These are phyloP conservation scores for Cheirogaleus major DNA, from an alignment of 2,797 vertebrate genomes.

Conservation along the genomic window DNA sequence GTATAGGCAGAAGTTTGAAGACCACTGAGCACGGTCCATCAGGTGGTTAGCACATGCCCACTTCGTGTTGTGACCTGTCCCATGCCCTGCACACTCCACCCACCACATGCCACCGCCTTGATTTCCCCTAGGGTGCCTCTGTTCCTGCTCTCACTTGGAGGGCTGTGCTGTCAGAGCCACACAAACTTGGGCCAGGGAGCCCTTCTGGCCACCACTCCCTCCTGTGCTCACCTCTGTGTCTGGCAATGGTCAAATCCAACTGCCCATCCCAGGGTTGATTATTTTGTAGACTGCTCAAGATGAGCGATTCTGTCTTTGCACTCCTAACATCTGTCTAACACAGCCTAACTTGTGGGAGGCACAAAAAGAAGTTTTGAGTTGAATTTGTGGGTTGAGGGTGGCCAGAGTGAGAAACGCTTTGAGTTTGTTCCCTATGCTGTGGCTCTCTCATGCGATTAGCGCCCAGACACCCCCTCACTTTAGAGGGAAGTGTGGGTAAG, in stretches of 20 bases:
- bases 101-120: rapidly evolving
- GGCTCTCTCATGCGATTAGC: background rate
- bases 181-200: background rate
- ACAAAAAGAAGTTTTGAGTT: background rate
- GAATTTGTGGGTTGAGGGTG: background rate
- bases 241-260: background rate
- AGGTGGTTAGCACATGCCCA: background rate
- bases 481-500: background rate
- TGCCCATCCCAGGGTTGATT: background rate
- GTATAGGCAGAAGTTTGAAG: background rate
- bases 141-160: background rate
- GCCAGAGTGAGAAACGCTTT: background rate
- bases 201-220: background rate
- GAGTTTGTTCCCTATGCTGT: background rate
- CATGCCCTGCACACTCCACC: too few relatives aligned
- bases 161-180: too few relatives aligned
- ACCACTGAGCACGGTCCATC: too few relatives aligned
- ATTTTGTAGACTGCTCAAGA: background rate
- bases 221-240: background rate
- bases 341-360: background rate
- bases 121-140: rapidly evolving
- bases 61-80: background rate
- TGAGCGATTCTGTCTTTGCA: background rate
- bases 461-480: background rate
- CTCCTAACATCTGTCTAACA: background rate